Base-by-base conservation (phyloP, 2,113 vertebrate species). In the Prionailurus bengalensis region DNA sequence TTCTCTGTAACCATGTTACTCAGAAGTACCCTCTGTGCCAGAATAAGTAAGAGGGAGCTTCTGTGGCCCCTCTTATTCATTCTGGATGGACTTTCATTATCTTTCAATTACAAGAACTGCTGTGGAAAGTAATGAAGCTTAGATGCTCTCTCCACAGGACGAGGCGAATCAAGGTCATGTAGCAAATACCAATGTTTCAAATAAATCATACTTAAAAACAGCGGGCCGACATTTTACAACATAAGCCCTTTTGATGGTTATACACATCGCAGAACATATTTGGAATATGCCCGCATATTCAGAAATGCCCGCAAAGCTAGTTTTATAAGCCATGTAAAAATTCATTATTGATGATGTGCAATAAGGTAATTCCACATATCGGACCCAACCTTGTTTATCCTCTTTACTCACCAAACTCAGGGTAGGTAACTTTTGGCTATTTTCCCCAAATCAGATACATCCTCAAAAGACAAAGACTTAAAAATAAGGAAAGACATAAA, bases 281-380 rank as follows among this genome's bases (percentile, higher is more conserved):
- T 36, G 39, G 11, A 96, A 94, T 86, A 81, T 96, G 36, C 36
- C 36, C 36, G 36, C 36, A 36, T 36, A 36, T 79, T 33, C 31
- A 76, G 58, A 92, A 95, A 91, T 85, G 5, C 17, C 29, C 45
- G 92, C 42, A 94, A 84, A 96, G 55, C 21, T 78, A 68, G 12
- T 63, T 63, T 90, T 96, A 58, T 48, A 89, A 93, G 61, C 42
- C 63, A 88, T 29, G 11, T 92, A 76, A 95, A 94, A 76, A 65
- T 71, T 51, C 11, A 48, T 71, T 21, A 10, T 17, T 78, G 36
- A 89, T 45, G 63, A 88, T 15, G 9, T 29, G 71, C 1, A 29
- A 39, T 31, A 31, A 86, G 14, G 42, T 76, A 39, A 73, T 84
- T 89, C 48, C 48, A 84, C 6, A 17, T 19, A 27, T 4, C 0